Percentiles rank a stretch among this genome's conserved stretches.
Conservation (phyloP, 2,888 invertebrate genomes). For the Lathronympha strigana region DNA sequence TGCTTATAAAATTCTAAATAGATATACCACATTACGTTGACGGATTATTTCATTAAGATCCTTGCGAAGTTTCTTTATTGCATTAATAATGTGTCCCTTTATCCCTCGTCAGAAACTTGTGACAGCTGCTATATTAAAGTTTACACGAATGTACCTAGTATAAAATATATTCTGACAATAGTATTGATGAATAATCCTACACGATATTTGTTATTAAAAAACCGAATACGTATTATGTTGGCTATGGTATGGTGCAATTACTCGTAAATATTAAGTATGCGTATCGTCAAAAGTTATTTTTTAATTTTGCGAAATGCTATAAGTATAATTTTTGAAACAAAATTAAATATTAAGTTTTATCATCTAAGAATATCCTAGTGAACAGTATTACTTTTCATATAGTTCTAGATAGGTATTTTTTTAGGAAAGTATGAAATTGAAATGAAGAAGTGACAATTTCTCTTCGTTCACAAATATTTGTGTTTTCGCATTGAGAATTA, state of each 20-base stretch:
- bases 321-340: not conserved
- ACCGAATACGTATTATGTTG: too few species aligned
- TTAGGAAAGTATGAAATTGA: not conserved
- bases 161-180: not conserved
- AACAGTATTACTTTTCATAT: not conserved
- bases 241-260: too few species aligned
- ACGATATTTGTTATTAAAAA: not conserved
- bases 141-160: not conserved
- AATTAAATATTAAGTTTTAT: not conserved
- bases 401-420: not conserved
- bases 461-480: constrained; percentile 56
- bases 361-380: too few species aligned
- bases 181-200: not conserved
- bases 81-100: constrained; percentile 12
- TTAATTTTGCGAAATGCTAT: too few species aligned
- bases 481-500: constrained; percentile 55
- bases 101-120: not conserved
- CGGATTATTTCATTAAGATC: constrained; percentile 17
- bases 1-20: too few species aligned
- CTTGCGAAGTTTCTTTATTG: constrained; percentile 4
- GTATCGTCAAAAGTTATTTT: too few species aligned
- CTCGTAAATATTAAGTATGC: too few species aligned
- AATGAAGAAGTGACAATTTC: constrained; percentile 27
- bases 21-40: not conserved
- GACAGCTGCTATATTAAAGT: constrained; percentile 11